Evolutionary conservation across 2,797 vertebrate species (phyloP).

Genomic region (Synaphobranchus kaupii): DNA sequence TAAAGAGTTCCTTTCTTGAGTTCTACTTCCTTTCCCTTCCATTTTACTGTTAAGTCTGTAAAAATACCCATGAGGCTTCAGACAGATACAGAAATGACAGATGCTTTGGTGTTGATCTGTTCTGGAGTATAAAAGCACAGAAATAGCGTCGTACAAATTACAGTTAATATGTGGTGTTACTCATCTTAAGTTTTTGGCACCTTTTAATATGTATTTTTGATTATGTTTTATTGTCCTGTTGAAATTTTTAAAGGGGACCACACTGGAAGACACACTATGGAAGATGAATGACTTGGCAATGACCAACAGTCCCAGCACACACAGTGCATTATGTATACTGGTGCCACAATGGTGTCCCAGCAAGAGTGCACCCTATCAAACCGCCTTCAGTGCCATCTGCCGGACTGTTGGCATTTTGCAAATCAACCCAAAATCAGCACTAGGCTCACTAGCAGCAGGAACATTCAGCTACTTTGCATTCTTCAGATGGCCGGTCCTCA

Average conservation of each 20-base stretch:
- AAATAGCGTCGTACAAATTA: neutral
- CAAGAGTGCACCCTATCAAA: no score
- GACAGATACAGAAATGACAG: neutral
- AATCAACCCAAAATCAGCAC: neutral
- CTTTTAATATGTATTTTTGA: neutral
- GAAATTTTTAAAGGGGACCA: neutral
- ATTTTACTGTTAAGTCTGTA: neutral
- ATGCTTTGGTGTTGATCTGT: neutral
- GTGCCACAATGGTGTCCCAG: no score
- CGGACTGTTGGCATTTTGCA: neutral
- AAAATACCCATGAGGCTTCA: neutral
- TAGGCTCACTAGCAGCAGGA: neutral
- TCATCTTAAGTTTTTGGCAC: no score
- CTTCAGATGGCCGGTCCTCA: neutral
- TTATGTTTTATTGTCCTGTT: neutral
- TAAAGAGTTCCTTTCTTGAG: neutral
- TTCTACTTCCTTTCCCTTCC: neutral
- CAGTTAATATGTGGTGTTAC: neutral
- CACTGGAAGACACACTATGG: neutral
- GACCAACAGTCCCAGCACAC: no score
- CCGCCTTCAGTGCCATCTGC: no score
- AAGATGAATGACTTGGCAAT: no score
- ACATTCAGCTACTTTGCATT: neutral
- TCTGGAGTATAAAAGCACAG: neutral
- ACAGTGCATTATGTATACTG: no score